These are phyloP conservation scores for Drosophila peninsularis DNA, from an alignment of 2,888 invertebrate genomes.

Conservation along the genomic window DNA sequence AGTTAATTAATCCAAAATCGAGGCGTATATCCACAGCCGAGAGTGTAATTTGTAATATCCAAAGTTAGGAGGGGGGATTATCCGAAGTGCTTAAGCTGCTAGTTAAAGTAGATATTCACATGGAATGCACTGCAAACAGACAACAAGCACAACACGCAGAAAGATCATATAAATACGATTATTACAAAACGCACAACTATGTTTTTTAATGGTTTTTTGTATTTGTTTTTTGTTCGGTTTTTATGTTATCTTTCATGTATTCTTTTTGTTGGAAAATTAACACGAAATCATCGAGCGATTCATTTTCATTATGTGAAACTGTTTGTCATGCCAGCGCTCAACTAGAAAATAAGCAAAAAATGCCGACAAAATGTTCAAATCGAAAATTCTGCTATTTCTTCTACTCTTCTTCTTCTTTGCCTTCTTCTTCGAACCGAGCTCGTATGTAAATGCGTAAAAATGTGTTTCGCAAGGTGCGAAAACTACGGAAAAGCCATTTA, in stretches of 20 bases:
- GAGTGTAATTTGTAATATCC: constrained; percentile 50
- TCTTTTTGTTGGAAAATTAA: constrained; percentile 42
- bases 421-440: constrained; percentile 9
- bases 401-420: not conserved
- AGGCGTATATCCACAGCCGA: constrained; percentile 41
- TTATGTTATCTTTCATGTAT: constrained; percentile 14
- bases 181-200: constrained; percentile 65
- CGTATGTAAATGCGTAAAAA: constrained; percentile 76
- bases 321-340: constrained; percentile 74
- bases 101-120: constrained; percentile 66
- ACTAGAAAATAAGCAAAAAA: constrained; percentile 68
- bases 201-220: constrained; percentile 32
- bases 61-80: constrained; percentile 44
- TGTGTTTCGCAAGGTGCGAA: constrained; percentile 78
- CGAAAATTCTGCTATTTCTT: constrained; percentile 20
- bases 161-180: constrained; percentile 55
- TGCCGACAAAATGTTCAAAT: constrained; percentile 29
- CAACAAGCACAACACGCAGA: constrained; percentile 60
- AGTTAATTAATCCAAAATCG: constrained; percentile 57
- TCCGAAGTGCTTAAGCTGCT: constrained; percentile 70
- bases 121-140: constrained; percentile 75
- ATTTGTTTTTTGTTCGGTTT: constrained; percentile 11
- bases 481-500: constrained; percentile 78
- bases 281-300: constrained; percentile 67
- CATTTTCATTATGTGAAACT: constrained; percentile 59